Evolutionary conservation across 2,113 vertebrate species (phyloP), one percentile per base, ranked within the genome.

Genomic region (Tetraodon nigroviridis): DNA sequence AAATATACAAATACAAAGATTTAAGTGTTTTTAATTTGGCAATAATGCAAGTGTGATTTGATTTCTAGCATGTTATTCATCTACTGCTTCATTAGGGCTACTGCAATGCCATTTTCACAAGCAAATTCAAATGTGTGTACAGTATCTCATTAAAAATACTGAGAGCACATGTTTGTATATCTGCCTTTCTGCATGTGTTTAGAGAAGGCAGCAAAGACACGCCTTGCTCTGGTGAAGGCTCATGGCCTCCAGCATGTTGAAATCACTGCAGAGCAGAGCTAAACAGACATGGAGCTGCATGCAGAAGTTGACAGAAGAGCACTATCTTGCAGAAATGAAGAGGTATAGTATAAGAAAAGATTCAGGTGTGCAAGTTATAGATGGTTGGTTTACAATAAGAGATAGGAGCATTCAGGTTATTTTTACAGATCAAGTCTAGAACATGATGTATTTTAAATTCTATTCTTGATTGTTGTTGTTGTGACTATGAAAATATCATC

Each of bases 301-400:
- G 93, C 84, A 93, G 74, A 87, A 91, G 51, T 92, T 90, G 89
- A 83, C 94, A 58, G 89, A 89, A 13, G 79, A 83, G 16, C 85
- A 68, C 24, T 95, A 90, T 66, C 71, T 93, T 69, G 86, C 81
- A 45, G 93, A 94, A 85, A 92, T 92, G 90, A 90, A 89, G 65
- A 93, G 94, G 95, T 95, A 71, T 42, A 51, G 22, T 27, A 27
- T 27, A 6, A 27, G 24, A 27, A 4, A 11, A 37, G 32, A 37
- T 37, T 37, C 7, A 37, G 10, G 7, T 37, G 32, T 37, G 32
- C 32, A 37, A 11, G 32, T 37, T 8, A 37, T 12, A 4, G 32
- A 11, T 37, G 32, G 11, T 4, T 11, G 10, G 7, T 37, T 11
- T 37, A 11, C 32, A 11, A 2, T 37, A 4, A 37, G 1, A 37